phyloP scores from a whole-genome alignment of 2,888 invertebrate genomes.

The Synanthedon formicaeformis region DNA sequence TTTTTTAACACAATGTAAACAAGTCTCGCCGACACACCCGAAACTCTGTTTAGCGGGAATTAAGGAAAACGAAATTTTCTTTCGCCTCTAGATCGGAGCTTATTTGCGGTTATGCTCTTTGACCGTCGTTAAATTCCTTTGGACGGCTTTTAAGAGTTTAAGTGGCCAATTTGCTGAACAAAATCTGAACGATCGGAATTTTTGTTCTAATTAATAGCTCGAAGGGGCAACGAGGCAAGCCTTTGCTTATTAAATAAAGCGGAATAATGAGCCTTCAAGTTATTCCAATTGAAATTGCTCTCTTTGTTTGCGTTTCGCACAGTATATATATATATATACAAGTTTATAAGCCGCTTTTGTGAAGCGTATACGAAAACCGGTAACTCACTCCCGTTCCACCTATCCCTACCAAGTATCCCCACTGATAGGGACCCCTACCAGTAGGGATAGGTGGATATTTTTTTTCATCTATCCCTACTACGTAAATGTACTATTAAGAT shows the following conservation, averaged over 20 bases:
- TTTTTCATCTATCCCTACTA: no score
- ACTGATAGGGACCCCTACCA: no score
- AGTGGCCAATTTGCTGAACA: slow-evolving; percentile 67
- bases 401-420: no score
- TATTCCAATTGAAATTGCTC: slow-evolving; percentile 29
- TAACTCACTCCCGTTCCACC: no score
- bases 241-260: slow-evolving; percentile 51
- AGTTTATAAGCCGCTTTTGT: slow-evolving; percentile 3
- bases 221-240: slow-evolving; percentile 36
- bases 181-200: slow-evolving; percentile 67
- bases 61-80: slow-evolving; percentile 65
- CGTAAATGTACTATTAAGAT: no score
- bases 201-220: slow-evolving; percentile 68
- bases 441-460: no score
- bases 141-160: slow-evolving; percentile 65
- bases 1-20: slow-evolving; percentile 55
- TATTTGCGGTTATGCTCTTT: slow-evolving; percentile 71
- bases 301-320: slow-evolving; percentile 5
- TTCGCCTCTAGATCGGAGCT: slow-evolving; percentile 61
- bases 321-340: no score
- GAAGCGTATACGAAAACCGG: no score
- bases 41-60: slow-evolving; percentile 61
- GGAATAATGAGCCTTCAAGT: slow-evolving; percentile 39
- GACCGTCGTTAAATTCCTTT: slow-evolving; percentile 69
- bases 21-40: slow-evolving; percentile 44